Base-by-base conservation (phyloP, 1,140 invertebrate species). In the Phthorimaea operculella region DNA sequence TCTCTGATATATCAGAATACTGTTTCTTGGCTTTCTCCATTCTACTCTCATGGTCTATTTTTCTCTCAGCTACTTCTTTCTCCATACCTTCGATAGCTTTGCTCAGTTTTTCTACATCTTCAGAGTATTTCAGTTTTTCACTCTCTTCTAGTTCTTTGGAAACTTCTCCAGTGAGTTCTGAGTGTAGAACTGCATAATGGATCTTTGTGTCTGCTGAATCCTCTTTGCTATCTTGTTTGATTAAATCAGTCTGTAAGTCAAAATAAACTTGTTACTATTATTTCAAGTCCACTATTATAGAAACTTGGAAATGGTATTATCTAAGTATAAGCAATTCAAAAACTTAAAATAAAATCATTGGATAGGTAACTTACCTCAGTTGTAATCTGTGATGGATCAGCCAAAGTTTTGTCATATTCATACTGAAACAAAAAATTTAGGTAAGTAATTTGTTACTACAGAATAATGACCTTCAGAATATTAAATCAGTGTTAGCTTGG, bases 81-180 rank as follows among this genome's bases (percentile, higher is more conserved):
- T 84, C 70, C 74, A 89, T 87, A 64, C 87, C 84, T 55, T 90
- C 87, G 67, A 90, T 86, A 33, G 89, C 68, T 44, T 86, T 81
- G 21, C 76, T 79, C 47, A 89, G 69, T 65, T 85, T 85, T 58
- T 87, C 86, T 57, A 88, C 86, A 70, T 89, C 84, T 54, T 77
- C 69, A 52, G 78, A 76, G 67, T 80, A 79, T 60, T 82, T 85
- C 8, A 68, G 53, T 56, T 80, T 82, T 60, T 85, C 82, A 58
- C 62, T 74, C 52, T 72, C 67, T 55, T 85, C 80, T 12, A 83
- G 59, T 56, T 83, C 79, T 62, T 81, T 77, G 8, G 82, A 74
- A 17, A 83, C 54, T 55, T 85, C 77, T 12, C 79, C 80, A n/a
- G 76, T 79, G 3, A 83, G 66, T 62, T 85, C 82, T 5, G 79